A percentile compares a stretch with the other conserved stretches of the same genome.
Conservation (phyloP, 2,113 vertebrate genomes). For the Hylia prasina region DNA sequence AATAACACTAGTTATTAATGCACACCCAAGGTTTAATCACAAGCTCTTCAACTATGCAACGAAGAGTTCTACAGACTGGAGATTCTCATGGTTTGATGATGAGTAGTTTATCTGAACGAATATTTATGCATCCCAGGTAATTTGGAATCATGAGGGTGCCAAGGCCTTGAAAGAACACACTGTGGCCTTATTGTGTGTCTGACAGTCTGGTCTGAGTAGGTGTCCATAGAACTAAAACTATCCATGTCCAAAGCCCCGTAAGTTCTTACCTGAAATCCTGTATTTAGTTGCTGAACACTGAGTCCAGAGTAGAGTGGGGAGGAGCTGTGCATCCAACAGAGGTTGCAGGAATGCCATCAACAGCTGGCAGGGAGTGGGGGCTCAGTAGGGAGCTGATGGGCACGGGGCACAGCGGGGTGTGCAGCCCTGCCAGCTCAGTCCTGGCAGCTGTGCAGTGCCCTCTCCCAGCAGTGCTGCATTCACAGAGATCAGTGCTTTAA, state of each 20-base stretch:
- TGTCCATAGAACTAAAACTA: background rate
- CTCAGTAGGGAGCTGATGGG: background rate
- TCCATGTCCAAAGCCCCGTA: background rate
- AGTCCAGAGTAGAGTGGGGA: background rate
- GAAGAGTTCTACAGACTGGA: background rate
- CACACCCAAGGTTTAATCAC: background rate
- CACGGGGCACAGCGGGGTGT: background rate
- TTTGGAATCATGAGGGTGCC: background rate
- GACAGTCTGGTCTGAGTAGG: background rate
- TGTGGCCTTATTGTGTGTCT: too few relatives aligned
- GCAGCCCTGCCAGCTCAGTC: background rate
- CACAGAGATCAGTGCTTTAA: too few relatives aligned
- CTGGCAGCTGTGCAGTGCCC: background rate
- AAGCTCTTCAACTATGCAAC: background rate
- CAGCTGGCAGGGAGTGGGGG: background rate
- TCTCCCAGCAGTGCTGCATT: fast-evolving
- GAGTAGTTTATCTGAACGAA: background rate
- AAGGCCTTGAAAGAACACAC: background rate
- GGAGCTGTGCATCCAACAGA: background rate
- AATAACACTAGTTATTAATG: background rate
- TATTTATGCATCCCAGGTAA: background rate
- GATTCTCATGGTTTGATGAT: background rate
- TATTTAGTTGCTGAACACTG: background rate
- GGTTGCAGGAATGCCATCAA: background rate
- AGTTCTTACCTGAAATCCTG: background rate